Percentiles rank a stretch among this genome's conserved stretches.
Conservation (phyloP, 2,888 invertebrate genomes). For the Lithophane leautieri region DNA sequence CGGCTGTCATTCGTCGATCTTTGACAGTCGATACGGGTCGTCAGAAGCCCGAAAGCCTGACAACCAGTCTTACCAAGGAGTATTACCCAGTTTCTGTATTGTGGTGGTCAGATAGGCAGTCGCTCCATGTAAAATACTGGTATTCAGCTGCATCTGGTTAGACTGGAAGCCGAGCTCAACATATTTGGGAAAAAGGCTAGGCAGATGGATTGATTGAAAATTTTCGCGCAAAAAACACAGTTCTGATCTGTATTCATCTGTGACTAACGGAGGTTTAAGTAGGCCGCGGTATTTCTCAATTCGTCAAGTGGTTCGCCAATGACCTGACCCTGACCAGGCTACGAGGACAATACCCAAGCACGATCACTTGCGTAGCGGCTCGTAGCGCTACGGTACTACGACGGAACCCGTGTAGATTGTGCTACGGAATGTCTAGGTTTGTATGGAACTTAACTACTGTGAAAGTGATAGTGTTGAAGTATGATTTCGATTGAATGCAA, state of each 20-base stretch:
- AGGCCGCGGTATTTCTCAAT: conserved; percentile 51
- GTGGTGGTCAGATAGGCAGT: no score
- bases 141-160: no score
- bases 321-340: conserved; percentile 50
- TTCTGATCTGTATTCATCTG: conserved; percentile 27
- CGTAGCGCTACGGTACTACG: conserved; percentile 11
- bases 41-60: no score
- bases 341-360: conserved; percentile 20
- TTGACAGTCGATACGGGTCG: no score
- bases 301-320: conserved; percentile 37
- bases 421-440: conserved; percentile 6
- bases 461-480: background rate
- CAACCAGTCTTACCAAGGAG: no score
- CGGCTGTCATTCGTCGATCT: no score
- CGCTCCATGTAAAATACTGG: no score
- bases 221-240: background rate
- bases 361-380: conserved; percentile 34
- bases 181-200: no score
- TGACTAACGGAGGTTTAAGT: conserved; percentile 23
- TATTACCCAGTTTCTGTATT: no score
- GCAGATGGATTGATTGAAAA: background rate
- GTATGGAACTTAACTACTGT: background rate
- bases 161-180: no score
- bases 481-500: background rate
- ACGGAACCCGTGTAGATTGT: background rate